phyloP scores from a whole-genome alignment of 2,113 vertebrate genomes.

The Vimba vimba region DNA sequence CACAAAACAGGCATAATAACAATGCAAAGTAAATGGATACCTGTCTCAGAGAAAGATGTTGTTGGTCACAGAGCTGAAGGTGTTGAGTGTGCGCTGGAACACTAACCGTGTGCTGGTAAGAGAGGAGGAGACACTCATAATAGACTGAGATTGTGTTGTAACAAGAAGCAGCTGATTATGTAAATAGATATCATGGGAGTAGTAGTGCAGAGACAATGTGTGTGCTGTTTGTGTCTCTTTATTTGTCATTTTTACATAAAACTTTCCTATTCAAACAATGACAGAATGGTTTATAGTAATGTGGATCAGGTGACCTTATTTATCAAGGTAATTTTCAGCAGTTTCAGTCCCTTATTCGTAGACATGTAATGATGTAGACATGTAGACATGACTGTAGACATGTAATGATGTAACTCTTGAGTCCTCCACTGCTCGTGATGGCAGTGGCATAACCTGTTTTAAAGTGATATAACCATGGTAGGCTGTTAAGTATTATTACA shows the following conservation, averaged over 20 bases:
- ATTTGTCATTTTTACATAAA: not conserved
- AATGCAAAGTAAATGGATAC: constrained; percentile 15
- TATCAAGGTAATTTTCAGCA: not conserved
- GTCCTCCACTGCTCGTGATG: not conserved
- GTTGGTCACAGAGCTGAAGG: not conserved
- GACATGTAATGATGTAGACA: not conserved
- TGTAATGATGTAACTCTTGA: not conserved
- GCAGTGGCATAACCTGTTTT: not conserved
- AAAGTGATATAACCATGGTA: not conserved
- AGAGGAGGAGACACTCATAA: not conserved
- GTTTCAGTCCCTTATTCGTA: not conserved
- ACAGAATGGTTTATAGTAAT: not conserved
- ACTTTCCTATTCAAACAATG: not conserved
- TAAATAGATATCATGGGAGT: constrained; percentile 48
- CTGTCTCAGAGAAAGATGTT: constrained; percentile 3
- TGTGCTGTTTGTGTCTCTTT: not conserved
- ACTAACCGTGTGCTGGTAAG: not conserved
- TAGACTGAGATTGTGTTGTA: constrained; percentile 30
- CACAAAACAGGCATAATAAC: not conserved
- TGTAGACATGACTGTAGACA: no score
- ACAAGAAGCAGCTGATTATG: constrained; percentile 43
- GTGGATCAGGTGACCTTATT: not conserved
- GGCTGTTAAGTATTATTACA: no score
- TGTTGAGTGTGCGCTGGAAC: not conserved
- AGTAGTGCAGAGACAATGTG: not conserved